These are phyloP conservation scores for Leptinotarsa lineolata DNA, from an alignment of 1,140 invertebrate genomes.

Conservation along the genomic window DNA sequence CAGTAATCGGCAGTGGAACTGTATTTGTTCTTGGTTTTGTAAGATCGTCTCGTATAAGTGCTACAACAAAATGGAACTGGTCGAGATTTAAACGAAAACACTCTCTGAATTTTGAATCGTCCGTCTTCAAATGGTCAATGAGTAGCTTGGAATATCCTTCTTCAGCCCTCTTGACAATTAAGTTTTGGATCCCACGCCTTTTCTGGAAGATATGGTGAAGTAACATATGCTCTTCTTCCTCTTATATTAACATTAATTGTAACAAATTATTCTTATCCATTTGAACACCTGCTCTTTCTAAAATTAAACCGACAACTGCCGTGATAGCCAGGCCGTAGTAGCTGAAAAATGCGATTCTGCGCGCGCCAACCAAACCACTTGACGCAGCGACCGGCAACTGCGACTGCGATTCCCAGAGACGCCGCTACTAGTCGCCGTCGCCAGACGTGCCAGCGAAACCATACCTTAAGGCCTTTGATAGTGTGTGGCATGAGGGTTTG, in stretches of 20 bases:
- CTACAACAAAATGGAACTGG: constrained; percentile 18
- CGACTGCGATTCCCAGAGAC: too few species aligned
- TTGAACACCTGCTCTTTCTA: background rate
- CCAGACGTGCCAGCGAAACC: too few species aligned
- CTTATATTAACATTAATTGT: constrained; percentile 11
- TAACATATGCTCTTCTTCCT: constrained; percentile 20
- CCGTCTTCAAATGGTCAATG: constrained; percentile 20
- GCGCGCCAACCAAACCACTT: too few species aligned
- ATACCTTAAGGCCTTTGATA: too few species aligned
- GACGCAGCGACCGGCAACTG: too few species aligned
- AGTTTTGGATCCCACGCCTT: background rate
- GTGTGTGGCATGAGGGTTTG: too few species aligned
- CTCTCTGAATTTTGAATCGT: background rate
- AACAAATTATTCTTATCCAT: constrained; percentile 19
- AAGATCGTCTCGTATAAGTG: too few species aligned
- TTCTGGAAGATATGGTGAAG: constrained; percentile 5
- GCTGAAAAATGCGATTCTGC: too few species aligned
- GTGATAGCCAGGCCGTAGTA: too few species aligned
- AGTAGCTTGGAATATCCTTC: constrained; percentile 18
- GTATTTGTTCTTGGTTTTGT: too few species aligned
- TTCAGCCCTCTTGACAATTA: background rate
- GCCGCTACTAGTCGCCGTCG: too few species aligned
- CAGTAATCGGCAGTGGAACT: too few species aligned
- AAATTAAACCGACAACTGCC: background rate
- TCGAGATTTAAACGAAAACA: constrained; percentile 21